Evolutionary conservation across 2,113 vertebrate species (phyloP).

Genomic region (Mystacornis crossleyi): DNA sequence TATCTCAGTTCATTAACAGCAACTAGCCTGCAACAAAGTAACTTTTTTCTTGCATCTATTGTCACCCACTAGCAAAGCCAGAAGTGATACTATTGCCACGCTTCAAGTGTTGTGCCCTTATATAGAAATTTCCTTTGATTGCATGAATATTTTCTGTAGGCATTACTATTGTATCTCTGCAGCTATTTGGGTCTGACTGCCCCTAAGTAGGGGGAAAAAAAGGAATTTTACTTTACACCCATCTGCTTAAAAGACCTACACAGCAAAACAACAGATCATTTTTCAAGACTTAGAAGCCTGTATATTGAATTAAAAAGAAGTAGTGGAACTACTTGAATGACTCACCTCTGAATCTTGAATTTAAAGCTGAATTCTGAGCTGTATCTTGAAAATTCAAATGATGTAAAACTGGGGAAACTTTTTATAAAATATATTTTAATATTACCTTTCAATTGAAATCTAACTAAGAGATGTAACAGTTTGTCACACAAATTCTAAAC

Average conservation of each 20-base stretch:
- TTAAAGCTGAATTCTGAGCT: not conserved
- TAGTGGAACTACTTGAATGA: not conserved
- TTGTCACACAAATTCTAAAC: not conserved
- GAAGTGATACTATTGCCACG: not conserved
- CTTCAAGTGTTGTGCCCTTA: not conserved
- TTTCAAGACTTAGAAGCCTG: not conserved
- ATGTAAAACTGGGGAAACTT: not conserved
- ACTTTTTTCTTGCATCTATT: not conserved
- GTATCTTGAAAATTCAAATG: not conserved
- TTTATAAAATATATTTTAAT: not conserved
- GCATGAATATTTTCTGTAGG: not conserved
- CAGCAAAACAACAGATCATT: not conserved
- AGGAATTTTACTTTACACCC: not conserved
- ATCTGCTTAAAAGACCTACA: not conserved
- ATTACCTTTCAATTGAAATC: not conserved
- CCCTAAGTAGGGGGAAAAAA: fast-evolving
- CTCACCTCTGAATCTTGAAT: not conserved
- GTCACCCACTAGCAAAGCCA: not conserved
- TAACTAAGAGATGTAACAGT: not conserved
- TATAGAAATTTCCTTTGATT: not conserved
- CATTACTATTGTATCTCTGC: not conserved
- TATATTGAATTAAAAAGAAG: not conserved
- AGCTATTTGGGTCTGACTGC: not conserved
- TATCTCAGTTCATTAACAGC: not conserved
- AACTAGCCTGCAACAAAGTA: not conserved